Base-by-base conservation (phyloP, 2,797 vertebrate species). In the Psittacula echo region DNA sequence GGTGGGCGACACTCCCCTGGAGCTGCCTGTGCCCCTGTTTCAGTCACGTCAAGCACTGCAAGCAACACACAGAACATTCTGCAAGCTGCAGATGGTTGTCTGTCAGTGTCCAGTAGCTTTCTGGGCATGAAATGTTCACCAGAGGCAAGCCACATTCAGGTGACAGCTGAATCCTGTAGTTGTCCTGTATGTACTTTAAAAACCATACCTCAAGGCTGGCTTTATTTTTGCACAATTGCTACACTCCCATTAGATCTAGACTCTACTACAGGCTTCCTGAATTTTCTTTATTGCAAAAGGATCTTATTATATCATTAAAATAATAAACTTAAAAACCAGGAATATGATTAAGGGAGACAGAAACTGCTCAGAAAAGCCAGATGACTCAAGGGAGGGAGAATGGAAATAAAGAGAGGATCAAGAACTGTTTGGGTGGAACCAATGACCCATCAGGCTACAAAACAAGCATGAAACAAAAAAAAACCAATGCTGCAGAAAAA, bases 361-460 rank as follows among this genome's bases (percentile, higher is more conserved):
- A 65, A 78, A 39, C 45, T 48, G 42, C 64, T 87, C 37, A 71
- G 61, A 54, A 71, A 83, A 73, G 19, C 72, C 67, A 61, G 76
- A 73, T 68, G 54, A 94, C 39, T 50, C 9, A 48, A 90, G 29
- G 32, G 91, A 70, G 10, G 13, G 20, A 90, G 45, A 93, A 85
- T 27, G 51, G 47, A 92, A 95, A 94, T 39, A 72, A 58, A 70
- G 58, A 76, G 34, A 47, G 68, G 1, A 70, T 61, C 26, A 79
- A 74, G 51, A 92, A 83, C 29, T 66, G 11, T 53, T 20, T 45
- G 60, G 15, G 16, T 90, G 70, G 73, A 94, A 86, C 39, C 24
- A 30, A 77, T 84, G 94, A 95, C 26, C 83, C 51, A 94, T 77
- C 72, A 74, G 37, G 73, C 80, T 83, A 77, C 73, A 90, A 93